Conservation (phyloP, 2,113 vertebrate species). For the Callaeas wilsoni region DNA sequence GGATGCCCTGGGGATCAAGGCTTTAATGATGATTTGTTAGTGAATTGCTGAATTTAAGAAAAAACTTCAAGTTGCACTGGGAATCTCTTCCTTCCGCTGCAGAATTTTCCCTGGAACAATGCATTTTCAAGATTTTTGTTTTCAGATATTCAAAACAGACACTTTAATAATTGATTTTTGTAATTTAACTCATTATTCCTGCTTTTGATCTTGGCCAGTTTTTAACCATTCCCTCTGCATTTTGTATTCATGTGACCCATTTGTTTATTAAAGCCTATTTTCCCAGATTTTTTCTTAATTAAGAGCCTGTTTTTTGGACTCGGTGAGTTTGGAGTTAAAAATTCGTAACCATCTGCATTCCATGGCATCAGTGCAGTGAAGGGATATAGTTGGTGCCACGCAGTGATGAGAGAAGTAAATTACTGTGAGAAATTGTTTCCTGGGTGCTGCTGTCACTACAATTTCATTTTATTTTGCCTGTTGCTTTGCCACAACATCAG, state of each 20-base stretch:
- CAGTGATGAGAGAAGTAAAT: background rate
- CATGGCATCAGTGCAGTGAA: background rate
- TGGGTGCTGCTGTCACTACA: background rate
- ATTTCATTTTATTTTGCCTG: background rate
- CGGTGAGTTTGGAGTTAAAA: background rate
- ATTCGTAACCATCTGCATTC: background rate
- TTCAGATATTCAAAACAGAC: background rate
- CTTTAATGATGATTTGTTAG: slow-evolving; percentile 19
- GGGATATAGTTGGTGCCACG: background rate
- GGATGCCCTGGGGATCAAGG: background rate
- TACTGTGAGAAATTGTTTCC: background rate
- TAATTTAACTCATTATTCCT: background rate
- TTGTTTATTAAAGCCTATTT: background rate
- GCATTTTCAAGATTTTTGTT: background rate
- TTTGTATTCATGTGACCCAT: background rate
- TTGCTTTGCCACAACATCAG: background rate
- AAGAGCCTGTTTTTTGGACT: background rate
- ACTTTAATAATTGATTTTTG: background rate
- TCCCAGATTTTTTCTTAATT: background rate
- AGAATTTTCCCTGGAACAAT: background rate
- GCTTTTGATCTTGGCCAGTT: background rate
- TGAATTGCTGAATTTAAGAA: background rate
- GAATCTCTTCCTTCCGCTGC: background rate
- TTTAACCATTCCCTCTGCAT: background rate
- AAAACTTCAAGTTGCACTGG: background rate